Base-by-base conservation (phyloP, 2,113 vertebrate species). In the Protomyctophum bolini region DNA sequence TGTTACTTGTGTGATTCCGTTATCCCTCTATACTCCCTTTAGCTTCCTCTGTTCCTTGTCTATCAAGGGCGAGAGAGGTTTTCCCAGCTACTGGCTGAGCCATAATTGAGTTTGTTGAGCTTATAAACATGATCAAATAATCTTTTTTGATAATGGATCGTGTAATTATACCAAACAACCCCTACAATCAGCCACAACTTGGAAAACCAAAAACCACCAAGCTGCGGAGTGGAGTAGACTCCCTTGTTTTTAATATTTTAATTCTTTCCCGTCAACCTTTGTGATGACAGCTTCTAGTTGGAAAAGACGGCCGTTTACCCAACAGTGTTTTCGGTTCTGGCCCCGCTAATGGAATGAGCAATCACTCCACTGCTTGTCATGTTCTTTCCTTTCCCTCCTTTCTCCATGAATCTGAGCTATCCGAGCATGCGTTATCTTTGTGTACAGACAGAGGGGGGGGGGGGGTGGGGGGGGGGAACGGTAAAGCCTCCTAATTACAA, bases 361-460 rank as follows among this genome's bases (percentile, higher is more conserved):
- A 81, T 87, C 61, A 84, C 55, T 73, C 70, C 61, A 64, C 77
- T 71, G 67, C 59, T 79, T 67, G 64, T 85, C 63, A 69, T 73
- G 63, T 66, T 73, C 63, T 14, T 21, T 55, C 8, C 46, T 75
- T 69, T 58, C 4, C 56, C 21, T 8, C 2, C 9, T 29, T 15
- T 12, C 54, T 75, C 21, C 6, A 3, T 45, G 69, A 73, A 63
- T 72, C 29, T 63, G 73, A 74, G 28, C 9, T 8, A 78, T 72
- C 84, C 76, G 63, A 72, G 72, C 79, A 82, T 81, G 63, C 76
- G 81, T 90, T 87, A 91, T 87, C 81, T 82, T 58, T 64, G 65
- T 67, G 68, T 72, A 73, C 79, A 87, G 72, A 72, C 78, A 49
- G 68, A 68, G 66, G 80, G 57, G 75, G 79, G 70, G 66, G 81